A percentile compares a stretch with the other conserved stretches of the same genome.
Evolutionary conservation across 2,113 vertebrate species (phyloP).

Genomic region (Hippocampus guttulatus): DNA sequence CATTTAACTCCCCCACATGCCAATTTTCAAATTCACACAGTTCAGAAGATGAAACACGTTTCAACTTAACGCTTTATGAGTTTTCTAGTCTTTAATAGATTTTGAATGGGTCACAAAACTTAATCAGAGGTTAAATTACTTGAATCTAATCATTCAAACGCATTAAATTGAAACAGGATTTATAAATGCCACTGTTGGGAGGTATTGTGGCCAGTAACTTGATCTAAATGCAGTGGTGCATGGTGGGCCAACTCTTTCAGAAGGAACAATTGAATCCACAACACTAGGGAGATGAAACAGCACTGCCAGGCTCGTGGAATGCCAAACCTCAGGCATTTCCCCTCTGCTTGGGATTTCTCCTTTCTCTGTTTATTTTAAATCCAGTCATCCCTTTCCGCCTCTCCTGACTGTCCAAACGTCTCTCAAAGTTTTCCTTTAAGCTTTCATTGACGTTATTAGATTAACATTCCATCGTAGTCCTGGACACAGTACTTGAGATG

Average conservation of each 20-base stretch:
- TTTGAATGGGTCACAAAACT: slow-evolving; percentile 50
- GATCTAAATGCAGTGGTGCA: slow-evolving; percentile 39
- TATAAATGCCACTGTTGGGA: slow-evolving; percentile 10
- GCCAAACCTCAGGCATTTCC: slow-evolving; percentile 57
- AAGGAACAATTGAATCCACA: slow-evolving; percentile 54
- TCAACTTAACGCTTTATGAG: neutral
- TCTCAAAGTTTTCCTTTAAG: slow-evolving; percentile 39
- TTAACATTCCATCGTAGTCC: slow-evolving; percentile 67
- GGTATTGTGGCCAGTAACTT: slow-evolving; percentile 44
- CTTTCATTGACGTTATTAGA: slow-evolving; percentile 61
- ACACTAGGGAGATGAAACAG: slow-evolving; percentile 42
- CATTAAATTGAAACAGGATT: neutral
- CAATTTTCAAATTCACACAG: neutral
- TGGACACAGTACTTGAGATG: slow-evolving; percentile 58
- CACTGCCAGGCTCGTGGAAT: slow-evolving; percentile 48
- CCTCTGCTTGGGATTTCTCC: slow-evolving; percentile 48
- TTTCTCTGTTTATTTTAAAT: slow-evolving; percentile 36
- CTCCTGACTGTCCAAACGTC: slow-evolving; percentile 32
- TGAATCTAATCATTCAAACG: slow-evolving; percentile 15
- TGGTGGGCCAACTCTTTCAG: slow-evolving; percentile 43
- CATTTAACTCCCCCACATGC: too few relatives aligned
- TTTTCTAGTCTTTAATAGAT: neutral
- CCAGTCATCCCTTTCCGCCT: slow-evolving; percentile 44
- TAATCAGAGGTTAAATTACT: slow-evolving; percentile 36
- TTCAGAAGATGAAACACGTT: neutral